Evolutionary conservation across 2,888 invertebrate species (phyloP), one percentile per base, ranked within the genome.

Genomic region (Steinernema carpocapsae): DNA sequence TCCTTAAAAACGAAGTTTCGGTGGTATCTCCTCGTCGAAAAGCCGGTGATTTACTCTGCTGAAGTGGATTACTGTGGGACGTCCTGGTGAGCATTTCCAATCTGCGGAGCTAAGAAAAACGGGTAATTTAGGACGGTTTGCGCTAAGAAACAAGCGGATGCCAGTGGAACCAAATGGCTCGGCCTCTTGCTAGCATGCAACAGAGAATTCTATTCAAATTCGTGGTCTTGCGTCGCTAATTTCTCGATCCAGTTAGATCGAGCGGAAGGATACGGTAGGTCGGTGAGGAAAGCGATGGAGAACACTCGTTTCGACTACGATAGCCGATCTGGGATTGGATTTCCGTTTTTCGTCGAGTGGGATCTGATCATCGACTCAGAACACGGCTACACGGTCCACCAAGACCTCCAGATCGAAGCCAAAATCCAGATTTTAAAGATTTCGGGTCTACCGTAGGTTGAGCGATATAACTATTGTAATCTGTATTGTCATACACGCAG

Each of bases 11-110:
- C 48, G 19, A 19, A 48, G 19, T 48, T 48, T 14, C 48, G 48
- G 6, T 48, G 48, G 56, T 26, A 56, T 56, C 56, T 56, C 4
- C 56, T 56, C 3, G 22, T 56, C 56, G 22, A 56, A 56, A 56
- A 19, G 17, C 56, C 26, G 56, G 3, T 56, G 22, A 56, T 48
- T 48, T 14, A 48, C 17, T 48, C 48, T 3, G 2, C n/a, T 2
- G 48, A 48, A 14, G 48, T 48, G 48, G 48, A 48, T n/a, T 48
- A 48, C 17, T 48, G 14, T 48, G 48, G 48, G 4, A n/a, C 19
- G 19, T 17, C 19, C 3, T 48, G 48, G 48, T 48, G 14, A 14
- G 4, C 4, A 37, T 37, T 6, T 6, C n/a, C n/a, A n/a, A n/a
- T n/a, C n/a, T n/a, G n/a, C n/a, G n/a, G n/a, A n/a, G n/a, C n/a